phyloP scores from a whole-genome alignment of 1,140 invertebrate species.

The Penaeus vannamei region DNA sequence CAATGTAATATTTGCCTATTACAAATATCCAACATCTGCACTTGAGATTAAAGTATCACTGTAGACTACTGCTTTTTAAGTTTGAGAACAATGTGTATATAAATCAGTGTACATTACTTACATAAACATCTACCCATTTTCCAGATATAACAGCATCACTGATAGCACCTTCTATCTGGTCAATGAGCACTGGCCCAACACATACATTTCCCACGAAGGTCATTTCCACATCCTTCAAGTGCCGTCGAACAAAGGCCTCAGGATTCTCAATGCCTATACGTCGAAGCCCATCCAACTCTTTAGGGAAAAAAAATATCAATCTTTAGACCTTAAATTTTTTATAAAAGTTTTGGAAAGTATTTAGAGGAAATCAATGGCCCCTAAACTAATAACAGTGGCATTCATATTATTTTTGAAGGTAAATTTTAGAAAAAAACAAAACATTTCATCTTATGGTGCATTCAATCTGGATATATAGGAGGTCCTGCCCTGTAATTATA shows the following conservation, averaged over 20 bases:
- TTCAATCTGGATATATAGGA: no score
- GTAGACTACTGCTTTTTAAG: no score
- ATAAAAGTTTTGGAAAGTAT: no score
- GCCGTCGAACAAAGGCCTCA: constrained; percentile 84
- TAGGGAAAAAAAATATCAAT: constrained; percentile 24
- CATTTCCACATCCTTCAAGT: constrained; percentile 81
- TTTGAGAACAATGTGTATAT: background rate
- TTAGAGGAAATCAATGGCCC: no score
- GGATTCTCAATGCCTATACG: constrained; percentile 91
- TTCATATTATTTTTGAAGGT: no score
- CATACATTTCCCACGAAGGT: constrained; percentile 84
- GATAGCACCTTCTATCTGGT: constrained; percentile 85
- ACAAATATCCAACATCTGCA: no score
- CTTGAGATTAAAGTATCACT: no score
- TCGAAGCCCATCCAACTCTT: constrained; percentile 91
- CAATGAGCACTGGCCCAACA: constrained; percentile 81
- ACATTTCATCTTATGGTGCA: no score
- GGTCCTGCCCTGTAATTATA: no score
- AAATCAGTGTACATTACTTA: constrained; percentile 49
- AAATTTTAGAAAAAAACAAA: no score
- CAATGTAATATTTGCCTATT: no score
- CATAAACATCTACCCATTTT: constrained; percentile 83
- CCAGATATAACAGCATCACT: constrained; percentile 86
- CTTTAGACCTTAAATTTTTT: background rate
- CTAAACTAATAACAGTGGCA: no score